Percentiles rank a stretch among this genome's conserved stretches.
Conservation (phyloP, 2,888 invertebrate species). For the Muschampia plurimacula region DNA sequence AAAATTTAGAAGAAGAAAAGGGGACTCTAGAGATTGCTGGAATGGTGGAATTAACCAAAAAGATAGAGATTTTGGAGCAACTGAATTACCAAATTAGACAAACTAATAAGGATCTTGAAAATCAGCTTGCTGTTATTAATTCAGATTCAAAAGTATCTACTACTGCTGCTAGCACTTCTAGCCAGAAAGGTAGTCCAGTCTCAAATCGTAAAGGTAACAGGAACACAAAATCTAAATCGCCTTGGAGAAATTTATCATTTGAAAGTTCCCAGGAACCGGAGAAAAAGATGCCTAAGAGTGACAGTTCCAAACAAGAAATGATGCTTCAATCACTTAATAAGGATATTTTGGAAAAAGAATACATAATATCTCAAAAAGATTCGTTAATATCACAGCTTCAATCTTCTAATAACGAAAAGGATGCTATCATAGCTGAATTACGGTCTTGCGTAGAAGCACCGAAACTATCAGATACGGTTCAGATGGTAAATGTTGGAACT, state of each 20-base stretch:
- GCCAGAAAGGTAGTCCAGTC: constrained; percentile 73
- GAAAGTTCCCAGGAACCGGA: constrained; percentile 73
- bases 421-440: constrained; percentile 52
- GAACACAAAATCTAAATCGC: constrained; percentile 75
- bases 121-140: constrained; percentile 68
- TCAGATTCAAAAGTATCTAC: constrained; percentile 60
- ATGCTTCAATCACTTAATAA: constrained; percentile 78
- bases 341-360: constrained; percentile 79
- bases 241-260: constrained; percentile 75
- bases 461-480: constrained; percentile 40
- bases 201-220: constrained; percentile 74
- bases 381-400: constrained; percentile 69
- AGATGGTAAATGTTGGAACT: constrained; percentile 62
- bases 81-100: constrained; percentile 82
- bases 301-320: constrained; percentile 68
- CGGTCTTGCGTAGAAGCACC: constrained; percentile 44
- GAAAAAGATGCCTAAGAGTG: constrained; percentile 68
- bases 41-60: constrained; percentile 75
- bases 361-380: constrained; percentile 75
- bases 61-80: constrained; percentile 83
- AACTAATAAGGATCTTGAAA: constrained; percentile 83
- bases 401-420: constrained; percentile 50
- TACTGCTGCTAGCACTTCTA: constrained; percentile 55
- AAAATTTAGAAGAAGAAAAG: constrained; percentile 85
- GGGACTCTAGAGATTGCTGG: constrained; percentile 79